A percentile compares a stretch with the other conserved stretches of the same genome.
Evolutionary conservation across 2,797 vertebrate genomes (phyloP).

Genomic region (Siniperca scherzeri): DNA sequence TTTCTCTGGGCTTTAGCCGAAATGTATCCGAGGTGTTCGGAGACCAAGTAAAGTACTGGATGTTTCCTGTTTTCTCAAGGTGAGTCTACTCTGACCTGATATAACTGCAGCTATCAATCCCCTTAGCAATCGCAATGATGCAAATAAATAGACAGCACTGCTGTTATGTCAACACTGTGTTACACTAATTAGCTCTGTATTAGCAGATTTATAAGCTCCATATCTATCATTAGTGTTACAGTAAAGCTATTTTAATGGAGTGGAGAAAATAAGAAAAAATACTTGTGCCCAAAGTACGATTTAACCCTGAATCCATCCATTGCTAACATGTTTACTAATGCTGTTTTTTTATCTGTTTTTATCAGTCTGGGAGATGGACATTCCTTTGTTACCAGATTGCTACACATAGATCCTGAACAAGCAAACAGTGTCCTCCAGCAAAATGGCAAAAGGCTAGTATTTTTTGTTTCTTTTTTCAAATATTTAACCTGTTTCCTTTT

Average conservation of each 20-base stretch:
- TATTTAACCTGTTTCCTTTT: not conserved
- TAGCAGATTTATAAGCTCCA: not conserved
- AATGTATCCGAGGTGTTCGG: constrained; percentile 94
- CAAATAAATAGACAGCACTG: not conserved
- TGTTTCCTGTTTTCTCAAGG: constrained; percentile 94
- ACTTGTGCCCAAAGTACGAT: not conserved
- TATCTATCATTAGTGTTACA: not conserved
- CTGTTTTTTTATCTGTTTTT: constrained; percentile 5
- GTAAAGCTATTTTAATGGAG: not conserved
- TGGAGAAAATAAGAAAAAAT: not conserved
- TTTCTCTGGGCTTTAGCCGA: constrained; percentile 93
- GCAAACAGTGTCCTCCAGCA: constrained; percentile 87
- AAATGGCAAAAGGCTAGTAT: constrained; percentile 89
- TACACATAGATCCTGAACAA: constrained; percentile 92
- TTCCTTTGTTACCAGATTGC: constrained; percentile 93
- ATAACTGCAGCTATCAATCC: not conserved
- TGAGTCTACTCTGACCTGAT: constrained; percentile 63
- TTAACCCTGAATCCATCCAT: not conserved
- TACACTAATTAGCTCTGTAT: not conserved
- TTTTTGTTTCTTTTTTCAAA: not conserved
- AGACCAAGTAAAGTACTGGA: constrained; percentile 92
- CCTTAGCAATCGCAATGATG: not conserved
- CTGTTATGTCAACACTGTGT: not conserved
- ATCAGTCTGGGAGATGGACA: constrained; percentile 94
- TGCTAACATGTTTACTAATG: constrained; percentile 2